Evolutionary conservation across 2,113 vertebrate species (phyloP), one percentile per base, ranked within the genome.

Genomic region (Neolamprologus brichardi): DNA sequence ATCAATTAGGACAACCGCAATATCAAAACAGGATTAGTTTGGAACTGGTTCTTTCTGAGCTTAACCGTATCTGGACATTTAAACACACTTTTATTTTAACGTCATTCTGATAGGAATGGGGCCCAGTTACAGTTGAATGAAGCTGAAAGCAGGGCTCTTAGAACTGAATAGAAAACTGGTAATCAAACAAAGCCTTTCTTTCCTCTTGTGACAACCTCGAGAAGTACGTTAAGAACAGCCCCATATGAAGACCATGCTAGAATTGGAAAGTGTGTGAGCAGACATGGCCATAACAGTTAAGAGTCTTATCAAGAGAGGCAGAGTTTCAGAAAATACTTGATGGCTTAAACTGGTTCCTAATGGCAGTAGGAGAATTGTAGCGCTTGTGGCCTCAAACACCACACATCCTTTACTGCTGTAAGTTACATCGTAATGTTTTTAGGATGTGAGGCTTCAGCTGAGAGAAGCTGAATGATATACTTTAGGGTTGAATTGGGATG

Each of bases 381-480:
- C 32, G 53, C 32, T 72, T 3, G 39, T 12, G 56, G 46, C 49
- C 77, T 75, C 78, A 82, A 88, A 82, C 32, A 75, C 60, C 79
- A 81, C 17, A 85, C 87, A 88, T 88, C 81, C 51, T 64, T 90
- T 85, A 82, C 17, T 46, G 54, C 56, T 81, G 28, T 60, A 46
- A 82, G 23, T 58, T 92, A 79, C 39, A 82, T 86, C 77, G 51
- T 87, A 87, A 92, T 89, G 90, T 91, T 94, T 94, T 94, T 82
- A 84, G 87, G 85, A 89, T 86, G 52, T 78, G 75, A 84, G 81
- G 87, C 85, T 86, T 91, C 82, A 72, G 88, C 88, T 81, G 53
- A 83, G 88, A 88, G 86, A 49, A 84, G 89, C 72, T 86, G 62
- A 85, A 92, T 93, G 91, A 95, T 94, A 91, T 92, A 92, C 89